Evolutionary conservation across 92 coral and sea anemone genomes (phyloP), one percentile per base, ranked within the genome.

Genomic region (Phymanthus crucifer): DNA sequence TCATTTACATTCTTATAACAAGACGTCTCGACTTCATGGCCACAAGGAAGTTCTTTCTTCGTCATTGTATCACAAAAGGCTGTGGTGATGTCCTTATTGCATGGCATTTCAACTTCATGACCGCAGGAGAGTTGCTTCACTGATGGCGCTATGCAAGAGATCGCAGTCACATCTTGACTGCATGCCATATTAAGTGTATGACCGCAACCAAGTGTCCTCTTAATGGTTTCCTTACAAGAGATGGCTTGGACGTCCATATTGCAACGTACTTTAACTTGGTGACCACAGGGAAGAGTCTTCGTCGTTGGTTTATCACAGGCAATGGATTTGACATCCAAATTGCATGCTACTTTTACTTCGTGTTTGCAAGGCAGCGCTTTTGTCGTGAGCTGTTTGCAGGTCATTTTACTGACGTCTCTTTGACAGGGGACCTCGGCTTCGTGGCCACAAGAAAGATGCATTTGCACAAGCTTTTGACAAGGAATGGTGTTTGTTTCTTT

Each of bases 261-360:
- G 64, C 64, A 54, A 54, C 26, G 26, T 54, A 21, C 64, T 54
- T 54, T 54, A 21, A 19, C 27, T 21, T 54, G 26, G 14, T 54
- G 64, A 24, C 64, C 64, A 40, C 86, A 82, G 8, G 66, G 66
- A 73, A 72, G 86, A 12, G 46, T 32, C 26, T 82, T 82, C 43
- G 26, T 61, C 38, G 73, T 72, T 38, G 80, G 80, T 13, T 4
- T 31, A 40, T 40, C 66, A 72, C 86, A 82, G 12, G 4, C 34
- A 13, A 73, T 82, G 10, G 47, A 18, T 32, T 14, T 24, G 26
- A 13, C 37, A 26, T 65, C 57, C 1, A 36, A 7, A 47, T 21
- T 40, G 70, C 86, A 82, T 11, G 31, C 10, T 40, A 73, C 50
- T 46, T 27, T 33, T 58, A 82, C 37, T 58, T 54, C 65, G 50